Evolutionary conservation across 2,797 vertebrate genomes (phyloP).

Genomic region (Cryptoprocta ferox): DNA sequence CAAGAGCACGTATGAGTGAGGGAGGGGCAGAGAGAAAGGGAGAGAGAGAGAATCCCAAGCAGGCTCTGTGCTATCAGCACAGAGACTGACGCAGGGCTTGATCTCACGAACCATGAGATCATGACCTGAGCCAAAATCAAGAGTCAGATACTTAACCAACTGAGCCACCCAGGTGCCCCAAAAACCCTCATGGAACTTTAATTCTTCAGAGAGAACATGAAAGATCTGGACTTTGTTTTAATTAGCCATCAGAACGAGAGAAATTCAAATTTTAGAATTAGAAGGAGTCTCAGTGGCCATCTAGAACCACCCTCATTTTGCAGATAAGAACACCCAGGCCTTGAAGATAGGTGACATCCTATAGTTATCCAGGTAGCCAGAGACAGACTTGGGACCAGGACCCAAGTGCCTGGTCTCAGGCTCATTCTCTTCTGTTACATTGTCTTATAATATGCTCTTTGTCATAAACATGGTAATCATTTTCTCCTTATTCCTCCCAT

Average conservation of each 20-base stretch:
- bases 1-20: no score
- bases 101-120: no score
- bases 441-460: background rate
- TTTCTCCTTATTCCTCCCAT: background rate
- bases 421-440: background rate
- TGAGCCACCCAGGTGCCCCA: no score
- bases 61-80: no score
- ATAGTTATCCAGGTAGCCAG: background rate
- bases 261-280: slow-evolving; percentile 44
- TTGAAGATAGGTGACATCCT: background rate
- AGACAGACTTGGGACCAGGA: background rate
- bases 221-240: slow-evolving; percentile 32
- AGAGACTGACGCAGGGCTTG: no score
- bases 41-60: no score
- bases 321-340: background rate
- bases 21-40: no score
- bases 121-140: no score
- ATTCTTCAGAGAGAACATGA: slow-evolving; percentile 25
- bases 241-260: background rate
- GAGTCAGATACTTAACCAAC: no score
- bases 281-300: background rate
- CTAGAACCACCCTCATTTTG: background rate
- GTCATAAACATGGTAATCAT: background rate
- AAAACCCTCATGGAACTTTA: slow-evolving; percentile 13
- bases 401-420: background rate